These are phyloP conservation scores for Rhinolophus ferrumequinum DNA, from an alignment of 2,113 vertebrate species.

Conservation along the genomic window DNA sequence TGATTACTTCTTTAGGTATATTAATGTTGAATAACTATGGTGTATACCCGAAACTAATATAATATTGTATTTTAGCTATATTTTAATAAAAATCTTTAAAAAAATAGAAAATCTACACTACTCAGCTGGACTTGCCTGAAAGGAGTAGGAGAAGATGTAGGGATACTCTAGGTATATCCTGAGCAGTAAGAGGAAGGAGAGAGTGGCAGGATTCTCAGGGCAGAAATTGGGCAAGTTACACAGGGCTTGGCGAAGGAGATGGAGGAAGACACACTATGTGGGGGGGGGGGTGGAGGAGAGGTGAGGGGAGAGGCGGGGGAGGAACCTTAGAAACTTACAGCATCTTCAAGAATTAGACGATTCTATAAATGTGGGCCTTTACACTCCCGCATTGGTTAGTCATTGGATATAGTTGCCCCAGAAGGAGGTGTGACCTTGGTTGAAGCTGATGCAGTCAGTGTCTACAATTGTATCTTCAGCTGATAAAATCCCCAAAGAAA, in stretches of 20 bases:
- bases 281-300: background rate
- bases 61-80: too few relatives aligned
- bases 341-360: background rate
- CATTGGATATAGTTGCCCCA: background rate
- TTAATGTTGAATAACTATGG: too few relatives aligned
- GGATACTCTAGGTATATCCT: background rate
- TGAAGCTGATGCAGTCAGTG: background rate
- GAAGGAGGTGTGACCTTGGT: background rate
- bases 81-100: too few relatives aligned
- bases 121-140: background rate
- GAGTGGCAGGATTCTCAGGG: background rate
- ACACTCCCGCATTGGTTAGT: background rate
- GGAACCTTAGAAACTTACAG: background rate
- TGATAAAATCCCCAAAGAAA: background rate
- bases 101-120: accelerated
- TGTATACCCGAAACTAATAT: too few relatives aligned
- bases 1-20: too few relatives aligned
- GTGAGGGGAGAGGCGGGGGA: too few relatives aligned
- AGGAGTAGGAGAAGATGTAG: background rate
- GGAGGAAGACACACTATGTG: background rate
- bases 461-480: background rate
- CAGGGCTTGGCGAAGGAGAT: background rate
- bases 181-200: background rate
- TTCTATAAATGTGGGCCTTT: background rate
- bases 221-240: background rate